Base-by-base conservation (phyloP, 2,888 invertebrate species). In the Bursaphelenchus okinawaensis region DNA sequence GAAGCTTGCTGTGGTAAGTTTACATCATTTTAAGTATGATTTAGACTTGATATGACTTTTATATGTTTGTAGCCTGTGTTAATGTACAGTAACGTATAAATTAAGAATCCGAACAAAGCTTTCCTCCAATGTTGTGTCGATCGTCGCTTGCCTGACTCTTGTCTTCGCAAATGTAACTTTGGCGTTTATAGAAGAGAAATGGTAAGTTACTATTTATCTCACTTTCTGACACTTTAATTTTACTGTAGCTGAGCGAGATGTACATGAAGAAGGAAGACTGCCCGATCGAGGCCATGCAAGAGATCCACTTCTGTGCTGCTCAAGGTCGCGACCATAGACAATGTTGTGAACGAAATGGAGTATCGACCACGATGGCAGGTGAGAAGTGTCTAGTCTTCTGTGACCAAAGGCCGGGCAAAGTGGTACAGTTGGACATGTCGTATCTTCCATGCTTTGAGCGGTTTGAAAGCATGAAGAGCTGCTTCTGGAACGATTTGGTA, bases 181-280 rank as follows among this genome's bases (percentile, higher is more conserved):
- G 68, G 67, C 12, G 65, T 71, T 16, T 79, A 75, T 70, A 75
- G 70, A 63, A 77, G 75, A 65, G 69, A 75, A n/a, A 64, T 70
- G 55, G 72, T 75, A 58, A 16, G 6, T 24, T 50, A 19, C 29
- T 2, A 19, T 59, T 1, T 23, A 23, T 20, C 7, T 4, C 19
- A 6, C 22, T 57, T 55, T 23, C 29, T 61, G 52, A 24, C 31
- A 20, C 28, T 20, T 23, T 7, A 9, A 24, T 22, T 62, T 24
- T 29, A 70, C 55, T 55, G 62, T 24, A 63, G 54, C 52, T 59
- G 20, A 59, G 71, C 23, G 69, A 70, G 8, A 78, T 79, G 79
- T 79, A 79, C 71, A 77, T 79, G 72, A 79, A 79, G 59, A 75
- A 79, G 54, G 79, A 79, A 61, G 66, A 73, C 29, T 79, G 79